A percentile compares a stretch with the other conserved stretches of the same genome.
These are phyloP conservation scores for Heteromormyrus szaboi DNA, from an alignment of 2,797 vertebrate genomes.

Conservation along the genomic window DNA sequence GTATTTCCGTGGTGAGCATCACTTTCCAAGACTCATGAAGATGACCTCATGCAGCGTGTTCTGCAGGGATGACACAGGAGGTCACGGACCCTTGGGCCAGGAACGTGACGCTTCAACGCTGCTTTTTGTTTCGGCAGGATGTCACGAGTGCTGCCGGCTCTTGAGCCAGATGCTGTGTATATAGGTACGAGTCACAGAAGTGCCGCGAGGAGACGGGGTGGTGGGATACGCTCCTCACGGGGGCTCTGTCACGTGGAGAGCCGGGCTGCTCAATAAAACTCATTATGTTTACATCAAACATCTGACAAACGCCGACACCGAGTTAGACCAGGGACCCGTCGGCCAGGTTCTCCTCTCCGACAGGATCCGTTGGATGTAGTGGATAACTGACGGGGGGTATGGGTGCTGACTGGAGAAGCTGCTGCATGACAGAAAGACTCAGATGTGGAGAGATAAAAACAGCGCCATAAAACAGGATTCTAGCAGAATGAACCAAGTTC, in stretches of 20 bases:
- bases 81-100: conserved; percentile 26
- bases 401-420: not conserved
- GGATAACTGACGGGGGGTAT: not conserved
- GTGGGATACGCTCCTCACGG: not conserved
- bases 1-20: not conserved
- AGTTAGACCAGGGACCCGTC: not conserved
- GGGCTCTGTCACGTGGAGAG: not conserved
- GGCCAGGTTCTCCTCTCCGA: not conserved
- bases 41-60: not conserved
- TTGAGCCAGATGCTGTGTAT: conserved; percentile 16
- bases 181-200: conserved; percentile 41
- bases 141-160: not conserved
- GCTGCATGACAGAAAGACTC: not conserved
- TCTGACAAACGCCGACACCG: not conserved
- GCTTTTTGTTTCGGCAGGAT: conserved; percentile 26
- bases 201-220: not conserved
- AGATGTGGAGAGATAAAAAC: not conserved
- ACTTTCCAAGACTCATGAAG: not conserved
- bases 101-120: conserved; percentile 27
- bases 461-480: not conserved
- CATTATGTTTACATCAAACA: not conserved
- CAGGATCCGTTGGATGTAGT: not conserved
- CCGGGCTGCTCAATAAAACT: not conserved
- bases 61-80: conserved; percentile 19
- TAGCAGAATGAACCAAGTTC: not conserved